These are phyloP conservation scores for Cyclura pinguis DNA, from an alignment of 2,797 vertebrate genomes.

Conservation along the genomic window DNA sequence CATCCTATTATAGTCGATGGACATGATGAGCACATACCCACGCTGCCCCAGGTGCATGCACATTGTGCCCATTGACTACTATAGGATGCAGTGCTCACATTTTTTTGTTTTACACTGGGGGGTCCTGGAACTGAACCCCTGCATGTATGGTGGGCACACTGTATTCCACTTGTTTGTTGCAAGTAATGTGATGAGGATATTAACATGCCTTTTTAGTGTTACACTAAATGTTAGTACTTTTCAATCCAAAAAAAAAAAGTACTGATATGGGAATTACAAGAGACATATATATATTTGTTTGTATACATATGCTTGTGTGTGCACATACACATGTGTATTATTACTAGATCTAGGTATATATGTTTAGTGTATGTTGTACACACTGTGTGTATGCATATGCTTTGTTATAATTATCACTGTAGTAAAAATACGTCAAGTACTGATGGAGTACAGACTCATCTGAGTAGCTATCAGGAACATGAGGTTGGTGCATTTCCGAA, in stretches of 20 bases:
- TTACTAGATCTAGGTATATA: slow-evolving; percentile 77
- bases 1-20: too few relatives aligned
- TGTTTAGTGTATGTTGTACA: neutral
- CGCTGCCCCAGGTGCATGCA: too few relatives aligned
- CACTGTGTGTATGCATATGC: slow-evolving; percentile 76
- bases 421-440: slow-evolving; percentile 74
- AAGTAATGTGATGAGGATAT: neutral
- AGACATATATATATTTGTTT: slow-evolving; percentile 85
- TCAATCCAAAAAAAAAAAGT: slow-evolving; percentile 87
- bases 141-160: too few relatives aligned
- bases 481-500: slow-evolving; percentile 83
- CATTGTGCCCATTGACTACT: too few relatives aligned
- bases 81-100: too few relatives aligned
- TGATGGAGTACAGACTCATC: slow-evolving; percentile 84
- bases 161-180: neutral
- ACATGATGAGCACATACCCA: too few relatives aligned
- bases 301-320: neutral
- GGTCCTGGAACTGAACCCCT: too few relatives aligned
- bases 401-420: slow-evolving; percentile 88
- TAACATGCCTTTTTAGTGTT: slow-evolving; percentile 93
- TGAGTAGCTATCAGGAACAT: slow-evolving; percentile 87
- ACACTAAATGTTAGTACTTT: slow-evolving; percentile 93
- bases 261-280: slow-evolving; percentile 90
- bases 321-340: too few relatives aligned
- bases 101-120: too few relatives aligned